Evolutionary conservation across 2,113 vertebrate species (phyloP), one percentile per base, ranked within the genome.

Genomic region (Salvelinus namaycush): DNA sequence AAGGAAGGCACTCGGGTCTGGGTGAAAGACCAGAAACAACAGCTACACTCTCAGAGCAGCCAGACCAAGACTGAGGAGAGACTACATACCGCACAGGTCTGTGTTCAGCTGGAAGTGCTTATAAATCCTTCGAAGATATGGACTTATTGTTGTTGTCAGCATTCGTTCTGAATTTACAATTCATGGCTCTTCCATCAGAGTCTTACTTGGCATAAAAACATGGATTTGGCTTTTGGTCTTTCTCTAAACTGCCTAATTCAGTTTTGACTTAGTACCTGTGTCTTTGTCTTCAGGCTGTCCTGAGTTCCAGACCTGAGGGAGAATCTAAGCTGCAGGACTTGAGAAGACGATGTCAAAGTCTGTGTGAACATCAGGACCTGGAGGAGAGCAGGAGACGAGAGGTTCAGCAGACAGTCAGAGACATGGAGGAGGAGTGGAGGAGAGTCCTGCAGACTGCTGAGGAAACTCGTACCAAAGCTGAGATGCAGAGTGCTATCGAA

Each of bases 31-130:
- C 84, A 84, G 60, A 68, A 81, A 78, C 76, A 83, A 65, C 74
- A 57, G 12, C 73, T 90, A 0, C 2, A 57, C 0, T 49, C 67
- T 44, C 6, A 88, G 73, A 59, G 73, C 4, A 1, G 5, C 48
- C 70, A 77, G 68, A 6, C 24, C 1, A 80, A 91, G 14, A 83
- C 71, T 54, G 83, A 90, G 26, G 49, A 75, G 51, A 75, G 48
- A 1, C 87, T 87, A 0, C 77, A 64, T 68, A 68, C 76, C 0
- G 81, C 82, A 7, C 90, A 92, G 88, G 91, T 92, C 29, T 34
- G 69, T 51, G 1, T 13, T 29, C 5, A 64, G 51, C 51, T 16
- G 4, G 51, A 18, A 44, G 39, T 44, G 39, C 39, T 44, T 44
- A 11, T 54, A 4, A 54, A 54, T 54, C 51, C 4, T 54, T 1